These are phyloP conservation scores for Paralichthys olivaceus DNA, from an alignment of 2,113 vertebrate genomes.

Conservation along the genomic window DNA sequence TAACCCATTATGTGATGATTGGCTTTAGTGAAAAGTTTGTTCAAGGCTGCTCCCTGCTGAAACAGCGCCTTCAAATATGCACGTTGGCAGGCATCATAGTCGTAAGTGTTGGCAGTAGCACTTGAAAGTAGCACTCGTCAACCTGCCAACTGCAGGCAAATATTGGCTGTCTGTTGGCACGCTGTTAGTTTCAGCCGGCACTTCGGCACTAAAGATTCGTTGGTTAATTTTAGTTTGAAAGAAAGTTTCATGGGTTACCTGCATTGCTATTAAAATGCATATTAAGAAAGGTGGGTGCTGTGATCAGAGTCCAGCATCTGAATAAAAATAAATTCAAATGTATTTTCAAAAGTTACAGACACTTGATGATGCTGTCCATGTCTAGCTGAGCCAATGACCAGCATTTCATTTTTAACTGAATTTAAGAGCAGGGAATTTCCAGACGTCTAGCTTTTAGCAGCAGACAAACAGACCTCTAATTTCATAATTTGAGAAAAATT, in stretches of 20 bases:
- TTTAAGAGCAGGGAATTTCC: too few relatives aligned
- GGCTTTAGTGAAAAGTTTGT: conserved; percentile 35
- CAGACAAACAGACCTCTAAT: not conserved
- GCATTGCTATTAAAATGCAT: not conserved
- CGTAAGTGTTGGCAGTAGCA: conserved; percentile 43
- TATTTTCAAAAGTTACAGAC: not conserved
- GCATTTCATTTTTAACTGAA: not conserved
- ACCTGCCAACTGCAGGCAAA: conserved; percentile 50
- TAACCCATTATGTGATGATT: conserved; percentile 34
- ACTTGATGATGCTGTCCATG: too few relatives aligned
- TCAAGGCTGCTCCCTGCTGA: conserved; percentile 24
- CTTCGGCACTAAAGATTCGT: conserved; percentile 29
- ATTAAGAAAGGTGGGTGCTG: not conserved
- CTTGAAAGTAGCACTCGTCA: conserved; percentile 39
- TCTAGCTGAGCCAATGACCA: too few relatives aligned
- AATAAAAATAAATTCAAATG: not conserved
- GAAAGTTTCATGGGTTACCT: conserved; percentile 19
- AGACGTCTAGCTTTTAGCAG: not conserved
- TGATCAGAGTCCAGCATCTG: not conserved
- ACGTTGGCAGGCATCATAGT: conserved; percentile 28
- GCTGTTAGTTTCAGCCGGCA: conserved; percentile 34
- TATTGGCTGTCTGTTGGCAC: conserved; percentile 37
- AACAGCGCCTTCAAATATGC: conserved; percentile 21
- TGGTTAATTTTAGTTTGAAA: conserved; percentile 41
- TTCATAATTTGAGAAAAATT: not conserved